A percentile compares a stretch with the other conserved stretches of the same genome.
Conservation (phyloP, 1,140 invertebrate genomes). For the Doryteuthis pealeii region DNA sequence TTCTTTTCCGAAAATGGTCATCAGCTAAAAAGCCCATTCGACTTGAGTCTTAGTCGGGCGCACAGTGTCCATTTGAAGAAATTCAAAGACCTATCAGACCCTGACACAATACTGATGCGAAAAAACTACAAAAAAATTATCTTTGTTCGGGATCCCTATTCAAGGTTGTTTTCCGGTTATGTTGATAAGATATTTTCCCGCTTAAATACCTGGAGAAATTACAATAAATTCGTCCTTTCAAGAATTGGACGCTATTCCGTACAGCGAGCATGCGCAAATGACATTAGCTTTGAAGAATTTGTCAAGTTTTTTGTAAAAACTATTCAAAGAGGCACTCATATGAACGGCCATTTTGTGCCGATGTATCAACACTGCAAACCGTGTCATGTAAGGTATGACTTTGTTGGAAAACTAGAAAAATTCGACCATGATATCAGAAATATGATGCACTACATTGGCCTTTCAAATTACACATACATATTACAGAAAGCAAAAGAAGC, state of each 20-base stretch:
- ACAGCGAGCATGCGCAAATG: constrained; percentile 5
- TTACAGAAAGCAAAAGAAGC: neutral
- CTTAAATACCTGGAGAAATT: constrained; percentile 13
- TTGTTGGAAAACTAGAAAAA: constrained; percentile 55
- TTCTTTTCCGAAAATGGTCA: neutral
- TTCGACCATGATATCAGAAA: constrained; percentile 41
- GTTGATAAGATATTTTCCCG: constrained; percentile 24
- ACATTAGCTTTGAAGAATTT: constrained; percentile 24
- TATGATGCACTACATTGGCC: constrained; percentile 25
- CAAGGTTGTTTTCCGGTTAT: constrained; percentile 22
- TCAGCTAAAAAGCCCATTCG: neutral
- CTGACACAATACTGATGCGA: neutral
- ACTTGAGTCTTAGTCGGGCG: neutral
- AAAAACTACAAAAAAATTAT: constrained; percentile 15
- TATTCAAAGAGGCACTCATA: neutral
- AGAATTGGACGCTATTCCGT: neutral
- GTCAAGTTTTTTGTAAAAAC: constrained; percentile 12
- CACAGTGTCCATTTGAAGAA: neutral
- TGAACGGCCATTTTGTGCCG: constrained; percentile 50
- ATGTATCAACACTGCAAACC: constrained; percentile 49
- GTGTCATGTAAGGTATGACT: constrained; percentile 49
- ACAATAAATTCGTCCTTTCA: constrained; percentile 4
- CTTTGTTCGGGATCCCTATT: constrained; percentile 23
- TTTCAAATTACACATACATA: neutral
- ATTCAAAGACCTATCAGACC: neutral